A percentile compares a stretch with the other conserved stretches of the same genome.
These are phyloP conservation scores for Heliconius cydno DNA, from an alignment of 2,888 invertebrate genomes.

Conservation along the genomic window DNA sequence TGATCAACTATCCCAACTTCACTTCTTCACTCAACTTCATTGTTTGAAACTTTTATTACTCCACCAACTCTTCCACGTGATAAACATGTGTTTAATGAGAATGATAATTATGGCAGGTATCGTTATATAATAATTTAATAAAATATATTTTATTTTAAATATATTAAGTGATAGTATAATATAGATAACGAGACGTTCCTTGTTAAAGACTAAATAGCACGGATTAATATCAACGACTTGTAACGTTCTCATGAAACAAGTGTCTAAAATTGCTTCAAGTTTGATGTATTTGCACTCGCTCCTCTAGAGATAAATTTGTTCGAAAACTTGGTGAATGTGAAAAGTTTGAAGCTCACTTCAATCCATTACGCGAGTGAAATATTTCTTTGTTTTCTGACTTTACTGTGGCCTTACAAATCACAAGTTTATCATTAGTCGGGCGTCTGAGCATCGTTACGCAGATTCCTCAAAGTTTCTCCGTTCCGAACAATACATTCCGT, in stretches of 20 bases:
- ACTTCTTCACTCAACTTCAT: conserved; percentile 68
- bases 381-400: conserved; percentile 82
- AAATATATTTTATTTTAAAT: background rate
- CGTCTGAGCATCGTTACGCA: conserved; percentile 48
- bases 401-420: conserved; percentile 73
- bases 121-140: background rate
- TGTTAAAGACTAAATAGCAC: conserved; percentile 2
- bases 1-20: conserved; percentile 70
- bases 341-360: conserved; percentile 83
- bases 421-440: conserved; percentile 67
- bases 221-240: conserved; percentile 62
- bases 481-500: conserved; percentile 49
- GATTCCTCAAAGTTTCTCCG: conserved; percentile 38
- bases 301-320: conserved; percentile 82
- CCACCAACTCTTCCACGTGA: conserved; percentile 58
- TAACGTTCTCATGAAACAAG: conserved; percentile 75
- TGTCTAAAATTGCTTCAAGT: conserved; percentile 80
- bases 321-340: conserved; percentile 81
- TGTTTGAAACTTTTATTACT: conserved; percentile 69
- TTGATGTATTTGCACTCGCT: conserved; percentile 80
- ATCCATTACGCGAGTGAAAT: conserved; percentile 83
- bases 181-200: background rate
- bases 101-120: conserved; percentile 1
- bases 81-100: conserved; percentile 25
- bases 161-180: background rate